phyloP scores from a whole-genome alignment of 2,113 vertebrate genomes.

The Gadus chalcogrammus region DNA sequence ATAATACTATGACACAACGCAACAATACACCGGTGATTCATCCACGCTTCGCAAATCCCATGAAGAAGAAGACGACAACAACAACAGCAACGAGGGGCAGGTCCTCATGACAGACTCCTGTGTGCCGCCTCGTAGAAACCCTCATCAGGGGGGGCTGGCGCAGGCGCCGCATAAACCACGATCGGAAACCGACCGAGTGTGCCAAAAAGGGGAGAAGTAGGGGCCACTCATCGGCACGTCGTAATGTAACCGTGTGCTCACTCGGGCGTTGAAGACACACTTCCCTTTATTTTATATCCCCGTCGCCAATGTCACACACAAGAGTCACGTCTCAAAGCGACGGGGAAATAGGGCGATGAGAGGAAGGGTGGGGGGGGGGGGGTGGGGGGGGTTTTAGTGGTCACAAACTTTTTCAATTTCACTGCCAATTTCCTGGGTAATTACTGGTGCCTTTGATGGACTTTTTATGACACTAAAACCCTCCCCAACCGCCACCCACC shows the following conservation, averaged over 20 bases:
- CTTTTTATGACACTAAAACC: constrained; percentile 75
- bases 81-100: no score
- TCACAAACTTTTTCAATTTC: constrained; percentile 85
- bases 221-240: constrained; percentile 29
- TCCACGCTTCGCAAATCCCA: no score
- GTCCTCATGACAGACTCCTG: no score
- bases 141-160: no score
- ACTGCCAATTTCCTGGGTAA: constrained; percentile 82
- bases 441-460: constrained; percentile 81
- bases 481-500: constrained; percentile 20
- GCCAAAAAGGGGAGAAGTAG: constrained; percentile 34
- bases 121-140: no score
- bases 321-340: constrained; percentile 36
- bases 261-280: constrained; percentile 29
- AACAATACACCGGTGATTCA: no score
- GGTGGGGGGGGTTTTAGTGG: constrained; percentile 59
- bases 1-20: no score
- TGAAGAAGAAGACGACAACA: no score
- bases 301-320: constrained; percentile 63
- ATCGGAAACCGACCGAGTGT: constrained; percentile 42
- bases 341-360: constrained; percentile 22
- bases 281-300: constrained; percentile 29
- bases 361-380: constrained; percentile 16
- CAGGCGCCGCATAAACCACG: not conserved
- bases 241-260: constrained; percentile 37